A percentile compares a stretch with the other conserved stretches of the same genome.
Evolutionary conservation across 2,888 invertebrate genomes (phyloP).

Genomic region (Achlya flavicornis): DNA sequence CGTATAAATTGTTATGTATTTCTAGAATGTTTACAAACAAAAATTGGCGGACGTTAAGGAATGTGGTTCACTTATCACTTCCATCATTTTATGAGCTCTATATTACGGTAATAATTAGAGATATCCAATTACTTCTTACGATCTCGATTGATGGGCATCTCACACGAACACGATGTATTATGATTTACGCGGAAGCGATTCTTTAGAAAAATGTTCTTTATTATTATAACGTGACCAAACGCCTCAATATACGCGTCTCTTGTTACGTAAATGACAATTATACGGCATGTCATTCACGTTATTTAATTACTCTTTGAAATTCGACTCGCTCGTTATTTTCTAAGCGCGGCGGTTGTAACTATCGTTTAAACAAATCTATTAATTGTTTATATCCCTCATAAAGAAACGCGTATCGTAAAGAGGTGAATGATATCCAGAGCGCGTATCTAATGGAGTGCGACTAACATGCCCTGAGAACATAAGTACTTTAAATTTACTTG

Average conservation of each 20-base stretch:
- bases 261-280: neutral
- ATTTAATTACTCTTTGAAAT: constrained; percentile 6
- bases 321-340: constrained; percentile 5
- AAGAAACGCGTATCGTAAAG: neutral
- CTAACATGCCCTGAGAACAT: neutral
- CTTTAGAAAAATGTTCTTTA: neutral
- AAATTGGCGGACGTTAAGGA: constrained; percentile 25
- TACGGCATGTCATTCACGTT: neutral
- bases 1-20: constrained; percentile 19
- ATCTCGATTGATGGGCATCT: constrained; percentile 7
- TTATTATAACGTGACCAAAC: neutral
- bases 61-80: too few relatives aligned
- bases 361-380: neutral
- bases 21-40: constrained; percentile 34
- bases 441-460: constrained; percentile 7
- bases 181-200: neutral
- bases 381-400: neutral
- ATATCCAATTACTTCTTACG: too few relatives aligned
- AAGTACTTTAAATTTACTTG: neutral
- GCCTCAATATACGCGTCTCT: neutral
- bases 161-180: neutral
- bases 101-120: too few relatives aligned
- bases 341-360: neutral
- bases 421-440: neutral
- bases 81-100: too few relatives aligned